Percentiles rank a stretch among this genome's conserved stretches.
Conservation (phyloP, 2,797 vertebrate species). For the Rhabdophis nuchalis region DNA sequence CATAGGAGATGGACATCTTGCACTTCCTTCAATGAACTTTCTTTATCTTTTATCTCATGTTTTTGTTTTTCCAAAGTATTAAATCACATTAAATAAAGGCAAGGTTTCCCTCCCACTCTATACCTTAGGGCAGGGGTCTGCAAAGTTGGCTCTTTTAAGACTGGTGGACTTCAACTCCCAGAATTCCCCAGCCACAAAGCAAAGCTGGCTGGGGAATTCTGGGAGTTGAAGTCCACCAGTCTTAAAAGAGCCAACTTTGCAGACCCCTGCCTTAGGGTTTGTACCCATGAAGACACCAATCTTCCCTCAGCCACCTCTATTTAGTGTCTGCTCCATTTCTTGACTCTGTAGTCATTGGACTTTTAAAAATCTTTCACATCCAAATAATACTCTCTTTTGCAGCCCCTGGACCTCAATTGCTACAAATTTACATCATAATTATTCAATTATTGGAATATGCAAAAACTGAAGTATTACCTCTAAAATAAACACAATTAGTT, state of each 20-base stretch:
- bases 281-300: background rate
- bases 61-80: background rate
- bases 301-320: background rate
- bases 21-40: background rate
- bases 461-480: background rate
- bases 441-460: background rate
- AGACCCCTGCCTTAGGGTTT: background rate
- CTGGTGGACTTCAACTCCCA: too few relatives aligned
- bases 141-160: too few relatives aligned
- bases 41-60: too few relatives aligned
- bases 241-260: too few relatives aligned
- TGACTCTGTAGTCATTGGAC: background rate
- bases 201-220: too few relatives aligned
- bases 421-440: background rate
- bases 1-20: background rate
- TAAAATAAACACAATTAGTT: background rate
- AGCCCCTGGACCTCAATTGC: background rate
- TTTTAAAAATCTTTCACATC: background rate
- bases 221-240: too few relatives aligned
- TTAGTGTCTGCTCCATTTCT: background rate
- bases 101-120: rapidly evolving
- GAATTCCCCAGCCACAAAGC: too few relatives aligned
- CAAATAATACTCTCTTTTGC: background rate
- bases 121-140: background rate
- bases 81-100: background rate